These are phyloP conservation scores for Python bivittatus DNA, from an alignment of 2,113 vertebrate genomes.

Conservation along the genomic window DNA sequence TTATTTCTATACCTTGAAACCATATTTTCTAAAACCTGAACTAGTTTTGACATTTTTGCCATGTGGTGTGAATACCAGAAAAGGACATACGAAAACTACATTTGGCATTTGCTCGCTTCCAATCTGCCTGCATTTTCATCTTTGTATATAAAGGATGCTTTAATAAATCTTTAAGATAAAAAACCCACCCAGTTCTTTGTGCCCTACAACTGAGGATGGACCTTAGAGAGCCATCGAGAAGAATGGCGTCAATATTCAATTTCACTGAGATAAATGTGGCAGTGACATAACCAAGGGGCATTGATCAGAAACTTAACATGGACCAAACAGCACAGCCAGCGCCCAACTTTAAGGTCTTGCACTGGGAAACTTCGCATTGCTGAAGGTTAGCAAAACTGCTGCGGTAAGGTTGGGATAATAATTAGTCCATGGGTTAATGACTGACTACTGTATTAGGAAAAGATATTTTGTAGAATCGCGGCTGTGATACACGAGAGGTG, in stretches of 20 bases:
- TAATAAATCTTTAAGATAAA: constrained; percentile 77
- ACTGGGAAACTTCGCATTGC: too few species aligned
- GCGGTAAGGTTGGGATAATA: too few species aligned
- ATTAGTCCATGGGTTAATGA: too few species aligned
- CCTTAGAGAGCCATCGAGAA: constrained; percentile 38
- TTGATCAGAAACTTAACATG: background rate
- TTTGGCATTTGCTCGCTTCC: background rate
- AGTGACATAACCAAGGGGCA: background rate
- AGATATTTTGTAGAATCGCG: too few species aligned
- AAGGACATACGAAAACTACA: constrained; percentile 1
- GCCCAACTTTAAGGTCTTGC: background rate
- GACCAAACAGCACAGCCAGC: background rate
- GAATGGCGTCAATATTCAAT: constrained; percentile 62
- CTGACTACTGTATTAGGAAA: too few species aligned
- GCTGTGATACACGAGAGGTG: too few species aligned
- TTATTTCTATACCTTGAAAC: constrained; percentile 61
- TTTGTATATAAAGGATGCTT: constrained; percentile 69
- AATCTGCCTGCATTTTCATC: background rate
- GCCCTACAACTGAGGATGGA: background rate
- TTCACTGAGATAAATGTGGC: constrained; percentile 50
- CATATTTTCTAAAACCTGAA: constrained; percentile 55
- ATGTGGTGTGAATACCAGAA: constrained; percentile 49
- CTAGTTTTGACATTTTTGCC: constrained; percentile 45
- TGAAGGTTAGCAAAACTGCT: too few species aligned
- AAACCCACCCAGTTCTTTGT: too few species aligned